These are phyloP conservation scores for Sturnus vulgaris DNA, from an alignment of 2,113 vertebrate species.

Conservation along the genomic window DNA sequence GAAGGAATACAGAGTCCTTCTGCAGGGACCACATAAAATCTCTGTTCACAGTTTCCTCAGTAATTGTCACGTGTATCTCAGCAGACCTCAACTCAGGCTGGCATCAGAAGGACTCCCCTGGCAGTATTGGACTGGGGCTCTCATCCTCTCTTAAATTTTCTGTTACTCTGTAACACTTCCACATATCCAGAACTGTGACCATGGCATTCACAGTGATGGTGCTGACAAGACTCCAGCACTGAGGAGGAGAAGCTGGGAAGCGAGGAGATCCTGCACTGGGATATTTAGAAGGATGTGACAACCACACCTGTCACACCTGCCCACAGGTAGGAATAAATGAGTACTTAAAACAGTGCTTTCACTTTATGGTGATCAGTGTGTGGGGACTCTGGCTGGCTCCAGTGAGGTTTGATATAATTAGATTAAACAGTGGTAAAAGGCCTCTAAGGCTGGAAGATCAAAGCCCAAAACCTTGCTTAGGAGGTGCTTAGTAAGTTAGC, in stretches of 20 bases:
- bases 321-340: background rate
- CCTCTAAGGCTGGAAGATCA: background rate
- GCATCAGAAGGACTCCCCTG: background rate
- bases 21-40: background rate
- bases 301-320: background rate
- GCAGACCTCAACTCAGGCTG: background rate
- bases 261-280: background rate
- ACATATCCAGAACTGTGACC: background rate
- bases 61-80: background rate
- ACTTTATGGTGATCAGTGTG: background rate
- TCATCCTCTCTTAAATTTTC: background rate
- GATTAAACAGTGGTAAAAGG: background rate
- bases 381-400: background rate
- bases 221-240: background rate
- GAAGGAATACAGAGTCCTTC: background rate
- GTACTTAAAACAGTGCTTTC: background rate
- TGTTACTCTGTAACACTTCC: background rate
- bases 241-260: background rate
- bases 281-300: background rate
- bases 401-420: background rate
- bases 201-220: background rate
- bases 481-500: background rate
- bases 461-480: background rate
- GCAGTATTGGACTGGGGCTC: background rate
- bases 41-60: rapidly evolving